These are phyloP conservation scores for Microtus richardsoni DNA, from an alignment of 2,113 vertebrate genomes.

Conservation along the genomic window DNA sequence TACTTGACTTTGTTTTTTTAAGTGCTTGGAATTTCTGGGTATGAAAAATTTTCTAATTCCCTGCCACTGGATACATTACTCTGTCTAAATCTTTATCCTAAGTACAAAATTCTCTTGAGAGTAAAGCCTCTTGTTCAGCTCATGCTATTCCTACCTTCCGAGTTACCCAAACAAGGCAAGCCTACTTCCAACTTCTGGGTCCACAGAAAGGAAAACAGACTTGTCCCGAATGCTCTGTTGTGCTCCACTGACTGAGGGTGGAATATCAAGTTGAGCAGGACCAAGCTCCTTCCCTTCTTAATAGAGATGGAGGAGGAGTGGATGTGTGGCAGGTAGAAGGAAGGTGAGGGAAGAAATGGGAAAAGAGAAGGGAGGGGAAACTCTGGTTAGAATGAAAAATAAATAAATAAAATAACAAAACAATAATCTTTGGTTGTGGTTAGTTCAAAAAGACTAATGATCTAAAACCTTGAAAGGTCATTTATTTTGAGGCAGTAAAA, in stretches of 20 bases:
- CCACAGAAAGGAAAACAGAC: background rate
- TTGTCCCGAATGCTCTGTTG: slow-evolving; percentile 65
- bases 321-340: no score
- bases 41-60: background rate
- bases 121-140: background rate
- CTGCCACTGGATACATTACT: background rate
- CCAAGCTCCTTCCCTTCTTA: no score
- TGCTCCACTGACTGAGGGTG: slow-evolving; percentile 42
- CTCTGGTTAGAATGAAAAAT: no score
- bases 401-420: no score
- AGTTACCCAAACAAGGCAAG: background rate
- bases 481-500: background rate
- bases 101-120: background rate
- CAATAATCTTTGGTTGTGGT: no score
- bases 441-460: background rate
- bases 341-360: no score
- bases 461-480: background rate
- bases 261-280: no score
- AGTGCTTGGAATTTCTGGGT: background rate
- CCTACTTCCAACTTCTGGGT: background rate
- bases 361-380: no score
- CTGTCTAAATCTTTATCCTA: background rate
- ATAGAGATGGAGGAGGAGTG: no score
- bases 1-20: background rate
- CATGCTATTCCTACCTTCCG: background rate